phyloP scores from a whole-genome alignment of 2,113 vertebrate species.

The Daphoenositta chrysoptera region DNA sequence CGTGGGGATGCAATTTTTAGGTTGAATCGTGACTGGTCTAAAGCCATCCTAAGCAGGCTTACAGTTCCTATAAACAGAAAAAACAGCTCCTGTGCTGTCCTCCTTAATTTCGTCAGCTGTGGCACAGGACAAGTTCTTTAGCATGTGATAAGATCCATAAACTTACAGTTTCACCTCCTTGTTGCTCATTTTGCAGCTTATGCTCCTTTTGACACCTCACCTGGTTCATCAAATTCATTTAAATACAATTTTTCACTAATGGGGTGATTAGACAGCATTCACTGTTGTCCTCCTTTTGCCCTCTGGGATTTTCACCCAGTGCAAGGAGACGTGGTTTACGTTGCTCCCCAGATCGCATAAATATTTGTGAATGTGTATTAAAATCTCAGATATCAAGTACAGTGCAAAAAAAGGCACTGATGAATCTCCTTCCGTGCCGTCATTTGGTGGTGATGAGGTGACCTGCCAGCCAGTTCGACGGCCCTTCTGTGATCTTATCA shows the following conservation, averaged over 20 bases:
- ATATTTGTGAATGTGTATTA: background rate
- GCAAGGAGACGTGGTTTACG: background rate
- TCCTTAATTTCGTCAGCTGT: background rate
- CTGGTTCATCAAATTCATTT: background rate
- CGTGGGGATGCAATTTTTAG: background rate
- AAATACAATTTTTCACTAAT: background rate
- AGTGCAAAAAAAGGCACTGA: background rate
- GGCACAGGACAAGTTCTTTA: background rate
- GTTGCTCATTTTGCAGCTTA: background rate
- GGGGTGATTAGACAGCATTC: background rate
- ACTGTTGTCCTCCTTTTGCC: background rate
- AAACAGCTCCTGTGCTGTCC: background rate
- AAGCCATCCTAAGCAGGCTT: background rate
- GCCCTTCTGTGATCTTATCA: background rate
- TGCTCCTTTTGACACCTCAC: background rate
- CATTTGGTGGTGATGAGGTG: conserved; percentile 9
- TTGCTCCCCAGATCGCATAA: background rate
- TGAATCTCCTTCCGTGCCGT: background rate
- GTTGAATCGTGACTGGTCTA: background rate
- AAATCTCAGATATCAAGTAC: background rate
- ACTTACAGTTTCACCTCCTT: background rate
- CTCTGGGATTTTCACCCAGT: background rate
- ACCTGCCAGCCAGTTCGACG: background rate
- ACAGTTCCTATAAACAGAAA: background rate
- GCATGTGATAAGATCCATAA: background rate